These are phyloP conservation scores for Pseudorectes ferrugineus DNA, from an alignment of 2,113 vertebrate genomes.

Conservation along the genomic window DNA sequence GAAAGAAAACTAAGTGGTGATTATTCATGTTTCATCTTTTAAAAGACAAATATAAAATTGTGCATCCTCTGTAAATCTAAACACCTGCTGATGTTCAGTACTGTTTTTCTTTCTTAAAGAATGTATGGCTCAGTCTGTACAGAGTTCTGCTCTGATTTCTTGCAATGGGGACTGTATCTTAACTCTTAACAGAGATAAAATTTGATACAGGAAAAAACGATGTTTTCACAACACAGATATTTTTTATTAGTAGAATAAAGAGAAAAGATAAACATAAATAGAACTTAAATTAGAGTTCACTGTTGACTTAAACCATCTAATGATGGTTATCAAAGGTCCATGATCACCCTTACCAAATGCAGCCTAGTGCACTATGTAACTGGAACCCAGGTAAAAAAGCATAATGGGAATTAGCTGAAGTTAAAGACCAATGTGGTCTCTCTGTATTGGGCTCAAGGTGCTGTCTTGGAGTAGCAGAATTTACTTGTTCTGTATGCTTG, in stretches of 20 bases:
- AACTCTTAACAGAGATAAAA: neutral
- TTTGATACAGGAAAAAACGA: neutral
- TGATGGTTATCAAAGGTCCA: neutral
- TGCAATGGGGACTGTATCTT: neutral
- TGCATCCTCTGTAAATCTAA: neutral
- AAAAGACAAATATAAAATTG: neutral
- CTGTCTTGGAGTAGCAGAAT: neutral
- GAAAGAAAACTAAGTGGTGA: neutral
- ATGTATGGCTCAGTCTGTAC: neutral
- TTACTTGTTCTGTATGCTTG: neutral
- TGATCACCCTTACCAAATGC: neutral
- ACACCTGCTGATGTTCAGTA: neutral
- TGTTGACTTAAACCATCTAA: neutral
- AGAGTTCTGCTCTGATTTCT: neutral
- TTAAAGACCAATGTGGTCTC: rapidly evolving
- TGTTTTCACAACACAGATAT: neutral
- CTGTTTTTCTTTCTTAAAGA: neutral
- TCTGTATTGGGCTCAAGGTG: neutral
- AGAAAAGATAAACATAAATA: neutral
- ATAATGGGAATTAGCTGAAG: neutral
- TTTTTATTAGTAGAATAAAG: neutral
- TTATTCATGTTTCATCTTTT: neutral
- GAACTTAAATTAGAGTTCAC: neutral
- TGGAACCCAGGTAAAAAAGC: neutral
- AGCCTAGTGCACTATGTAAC: neutral